Evolutionary conservation across 2,888 invertebrate species (phyloP).

Genomic region (Fragum sueziense): DNA sequence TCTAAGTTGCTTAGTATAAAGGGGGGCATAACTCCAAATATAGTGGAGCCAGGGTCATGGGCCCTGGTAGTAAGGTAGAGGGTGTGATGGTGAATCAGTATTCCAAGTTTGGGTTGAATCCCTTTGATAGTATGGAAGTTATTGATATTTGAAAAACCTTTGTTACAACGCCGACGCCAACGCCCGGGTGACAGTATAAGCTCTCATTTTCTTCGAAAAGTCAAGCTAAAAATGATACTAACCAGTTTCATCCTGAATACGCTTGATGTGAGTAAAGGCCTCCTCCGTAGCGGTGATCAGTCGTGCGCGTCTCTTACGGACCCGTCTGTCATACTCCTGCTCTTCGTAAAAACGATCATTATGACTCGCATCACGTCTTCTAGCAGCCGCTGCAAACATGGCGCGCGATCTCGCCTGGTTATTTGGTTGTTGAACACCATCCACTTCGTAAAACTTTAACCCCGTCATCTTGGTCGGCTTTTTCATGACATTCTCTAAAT

Average conservation of each 20-base stretch:
- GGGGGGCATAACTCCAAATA: too few relatives aligned
- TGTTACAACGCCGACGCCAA: too few relatives aligned
- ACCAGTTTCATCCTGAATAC: slow-evolving; percentile 87
- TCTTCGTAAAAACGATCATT: slow-evolving; percentile 98
- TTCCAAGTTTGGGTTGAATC: too few relatives aligned
- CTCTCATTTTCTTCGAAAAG: too few relatives aligned
- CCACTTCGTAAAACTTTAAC: slow-evolving; percentile 97
- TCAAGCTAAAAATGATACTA: too few relatives aligned
- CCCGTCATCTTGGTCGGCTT: slow-evolving; percentile 75
- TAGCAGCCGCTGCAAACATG: slow-evolving; percentile 87
- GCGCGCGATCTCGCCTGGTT: slow-evolving; percentile 77
- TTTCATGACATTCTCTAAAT: slow-evolving; percentile 83
- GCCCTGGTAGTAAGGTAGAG: too few relatives aligned
- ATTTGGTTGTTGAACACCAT: slow-evolving; percentile 84
- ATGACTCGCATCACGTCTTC: slow-evolving; percentile 95
- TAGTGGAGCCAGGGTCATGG: too few relatives aligned
- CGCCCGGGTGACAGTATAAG: too few relatives aligned
- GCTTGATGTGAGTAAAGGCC: slow-evolving; percentile 97
- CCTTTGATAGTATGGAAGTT: too few relatives aligned
- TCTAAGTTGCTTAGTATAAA: too few relatives aligned
- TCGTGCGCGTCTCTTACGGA: slow-evolving; percentile 94
- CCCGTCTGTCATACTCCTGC: slow-evolving; percentile 96
- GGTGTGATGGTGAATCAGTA: too few relatives aligned
- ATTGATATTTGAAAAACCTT: too few relatives aligned
- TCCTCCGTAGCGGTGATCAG: slow-evolving; percentile 97